These are phyloP conservation scores for Biston betularia DNA, from an alignment of 2,888 invertebrate genomes.

Conservation along the genomic window DNA sequence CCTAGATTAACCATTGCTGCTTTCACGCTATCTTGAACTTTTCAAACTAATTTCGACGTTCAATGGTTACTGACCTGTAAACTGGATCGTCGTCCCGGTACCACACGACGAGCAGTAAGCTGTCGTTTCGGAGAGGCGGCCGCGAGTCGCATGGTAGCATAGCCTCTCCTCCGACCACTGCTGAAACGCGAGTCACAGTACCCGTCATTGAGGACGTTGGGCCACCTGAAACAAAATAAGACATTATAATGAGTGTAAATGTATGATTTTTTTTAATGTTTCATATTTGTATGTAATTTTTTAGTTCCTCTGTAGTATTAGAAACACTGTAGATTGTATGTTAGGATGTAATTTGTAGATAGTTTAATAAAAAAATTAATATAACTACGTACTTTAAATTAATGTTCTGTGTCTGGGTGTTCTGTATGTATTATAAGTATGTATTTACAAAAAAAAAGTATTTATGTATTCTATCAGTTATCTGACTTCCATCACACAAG, in stretches of 20 bases:
- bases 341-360: too few species aligned
- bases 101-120: slow-evolving; percentile 95
- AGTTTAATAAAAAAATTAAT: too few species aligned
- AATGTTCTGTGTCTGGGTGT: too few species aligned
- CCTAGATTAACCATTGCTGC: not conserved
- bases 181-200: slow-evolving; percentile 87
- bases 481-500: too few species aligned
- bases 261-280: too few species aligned
- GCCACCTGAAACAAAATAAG: slow-evolving; percentile 56
- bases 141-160: slow-evolving; percentile 94
- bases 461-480: too few species aligned
- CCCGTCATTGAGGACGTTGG: slow-evolving; percentile 76
- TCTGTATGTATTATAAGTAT: too few species aligned
- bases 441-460: too few species aligned
- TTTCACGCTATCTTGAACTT: not conserved
- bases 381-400: too few species aligned
- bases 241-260: not conserved
- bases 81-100: slow-evolving; percentile 96
- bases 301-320: too few species aligned
- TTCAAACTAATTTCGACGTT: not conserved
- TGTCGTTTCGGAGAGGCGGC: slow-evolving; percentile 92
- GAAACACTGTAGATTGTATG: too few species aligned
- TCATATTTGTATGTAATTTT: too few species aligned
- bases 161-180: slow-evolving; percentile 91
- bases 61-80: slow-evolving; percentile 89